A percentile compares a stretch with the other conserved stretches of the same genome.
Evolutionary conservation across 2,113 vertebrate species (phyloP).

Genomic region (Monarcha castaneiventris): DNA sequence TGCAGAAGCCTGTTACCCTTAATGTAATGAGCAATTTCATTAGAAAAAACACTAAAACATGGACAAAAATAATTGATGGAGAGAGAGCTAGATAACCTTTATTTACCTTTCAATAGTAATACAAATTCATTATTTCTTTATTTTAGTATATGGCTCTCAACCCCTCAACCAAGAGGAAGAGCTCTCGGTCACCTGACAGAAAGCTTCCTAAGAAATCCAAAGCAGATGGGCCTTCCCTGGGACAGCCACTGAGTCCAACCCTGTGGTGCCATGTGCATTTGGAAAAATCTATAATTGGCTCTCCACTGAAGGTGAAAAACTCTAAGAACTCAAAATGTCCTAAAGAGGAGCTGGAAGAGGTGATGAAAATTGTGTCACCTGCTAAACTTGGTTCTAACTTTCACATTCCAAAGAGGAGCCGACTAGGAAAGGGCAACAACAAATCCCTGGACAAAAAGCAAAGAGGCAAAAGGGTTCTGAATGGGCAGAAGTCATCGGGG

Average conservation of each 20-base stretch:
- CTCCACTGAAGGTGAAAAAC: conserved; percentile 90
- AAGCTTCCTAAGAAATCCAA: conserved; percentile 87
- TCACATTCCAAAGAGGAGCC: conserved; percentile 74
- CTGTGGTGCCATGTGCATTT: conserved; percentile 91
- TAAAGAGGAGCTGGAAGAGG: conserved; percentile 78
- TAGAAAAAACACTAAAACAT: background rate
- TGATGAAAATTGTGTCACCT: conserved; percentile 77
- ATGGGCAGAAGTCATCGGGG: conserved; percentile 79
- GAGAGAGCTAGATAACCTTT: background rate
- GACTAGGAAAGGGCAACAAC: conserved; percentile 59
- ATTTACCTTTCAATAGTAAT: conserved; percentile 15
- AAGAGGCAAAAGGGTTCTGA: conserved; percentile 79
- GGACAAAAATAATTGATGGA: background rate
- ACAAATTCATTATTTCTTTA: conserved; percentile 2
- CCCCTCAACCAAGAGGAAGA: conserved; percentile 89
- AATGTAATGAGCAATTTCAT: background rate
- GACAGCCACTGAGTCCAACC: conserved; percentile 84
- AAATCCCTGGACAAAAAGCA: conserved; percentile 76
- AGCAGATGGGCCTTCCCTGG: conserved; percentile 73
- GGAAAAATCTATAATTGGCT: conserved; percentile 85
- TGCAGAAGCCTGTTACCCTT: background rate
- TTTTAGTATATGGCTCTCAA: conserved; percentile 93
- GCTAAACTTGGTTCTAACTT: conserved; percentile 72
- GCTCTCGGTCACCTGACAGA: conserved; percentile 82
- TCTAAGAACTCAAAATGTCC: conserved; percentile 83